Percentiles rank a stretch among this genome's conserved stretches.
Evolutionary conservation across 1,140 invertebrate genomes (phyloP).

Genomic region (Drosophila mojavensis): DNA sequence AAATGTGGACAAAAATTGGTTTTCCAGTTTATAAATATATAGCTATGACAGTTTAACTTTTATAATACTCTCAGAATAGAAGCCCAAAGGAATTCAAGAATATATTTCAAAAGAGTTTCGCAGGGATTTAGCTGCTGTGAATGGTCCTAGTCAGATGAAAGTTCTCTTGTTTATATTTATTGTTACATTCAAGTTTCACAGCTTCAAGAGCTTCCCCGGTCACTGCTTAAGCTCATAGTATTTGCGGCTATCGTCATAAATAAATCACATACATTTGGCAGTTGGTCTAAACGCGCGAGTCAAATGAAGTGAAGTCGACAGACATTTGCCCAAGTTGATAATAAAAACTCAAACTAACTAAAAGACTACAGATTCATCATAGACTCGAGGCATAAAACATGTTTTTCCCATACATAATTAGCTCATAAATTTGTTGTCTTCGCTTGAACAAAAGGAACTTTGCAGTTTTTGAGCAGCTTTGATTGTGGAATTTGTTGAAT

Average conservation of each 20-base stretch:
- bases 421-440: slow-evolving; percentile 59
- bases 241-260: slow-evolving; percentile 7
- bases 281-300: not conserved
- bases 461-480: slow-evolving; percentile 26
- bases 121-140: no score
- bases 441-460: slow-evolving; percentile 37
- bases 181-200: no score
- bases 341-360: slow-evolving; percentile 43
- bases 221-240: not conserved
- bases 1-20: no score
- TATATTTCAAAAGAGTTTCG: no score
- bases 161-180: no score
- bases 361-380: slow-evolving; percentile 39
- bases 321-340: slow-evolving; percentile 20
- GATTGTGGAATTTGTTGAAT: slow-evolving; percentile 17
- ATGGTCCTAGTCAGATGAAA: no score
- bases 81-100: no score
- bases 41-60: no score
- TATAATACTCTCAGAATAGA: no score
- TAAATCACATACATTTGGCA: slow-evolving; percentile 46
- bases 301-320: not conserved
- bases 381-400: slow-evolving; percentile 61
- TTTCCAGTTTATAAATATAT: no score
- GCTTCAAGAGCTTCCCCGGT: not conserved
- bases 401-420: slow-evolving; percentile 72